These are phyloP conservation scores for Leuciscus waleckii DNA, from an alignment of 2,797 vertebrate species.

Conservation along the genomic window DNA sequence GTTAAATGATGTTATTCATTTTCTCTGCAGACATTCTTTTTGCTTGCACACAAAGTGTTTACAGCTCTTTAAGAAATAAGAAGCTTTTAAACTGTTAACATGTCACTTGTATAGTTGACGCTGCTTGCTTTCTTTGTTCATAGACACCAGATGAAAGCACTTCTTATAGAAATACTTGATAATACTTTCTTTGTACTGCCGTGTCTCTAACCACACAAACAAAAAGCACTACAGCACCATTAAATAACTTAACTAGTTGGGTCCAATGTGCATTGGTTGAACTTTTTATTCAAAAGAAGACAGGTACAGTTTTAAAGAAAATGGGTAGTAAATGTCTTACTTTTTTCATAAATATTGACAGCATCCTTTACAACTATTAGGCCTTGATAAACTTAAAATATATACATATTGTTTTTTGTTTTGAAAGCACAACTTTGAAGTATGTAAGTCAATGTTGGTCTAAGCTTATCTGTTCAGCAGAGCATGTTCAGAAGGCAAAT, in stretches of 20 bases:
- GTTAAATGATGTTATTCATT: conserved; percentile 55
- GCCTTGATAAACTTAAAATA: neutral
- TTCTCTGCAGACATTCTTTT: conserved; percentile 40
- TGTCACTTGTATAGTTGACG: conserved; percentile 44
- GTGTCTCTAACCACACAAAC: neutral
- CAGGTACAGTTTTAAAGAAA: neutral
- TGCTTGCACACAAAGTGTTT: conserved; percentile 48
- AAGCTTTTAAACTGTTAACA: conserved; percentile 58
- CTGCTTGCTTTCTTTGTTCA: conserved; percentile 5
- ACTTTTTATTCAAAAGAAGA: neutral
- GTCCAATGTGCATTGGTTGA: neutral
- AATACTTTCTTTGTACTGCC: conserved; percentile 2
- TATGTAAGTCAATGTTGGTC: neutral
- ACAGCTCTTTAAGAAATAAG: conserved; percentile 23
- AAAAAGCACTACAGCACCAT: neutral
- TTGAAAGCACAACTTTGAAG: neutral
- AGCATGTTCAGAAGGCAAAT: neutral
- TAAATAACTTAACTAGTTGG: neutral
- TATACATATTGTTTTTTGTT: neutral
- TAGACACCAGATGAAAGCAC: conserved; percentile 12
- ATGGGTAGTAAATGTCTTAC: neutral
- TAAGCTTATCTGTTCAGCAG: neutral
- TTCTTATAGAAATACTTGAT: conserved; percentile 4
- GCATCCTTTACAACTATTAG: too few species aligned
- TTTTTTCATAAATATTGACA: neutral